phyloP scores from a whole-genome alignment of 1,140 invertebrate species.

The Zaprionus nigranus region DNA sequence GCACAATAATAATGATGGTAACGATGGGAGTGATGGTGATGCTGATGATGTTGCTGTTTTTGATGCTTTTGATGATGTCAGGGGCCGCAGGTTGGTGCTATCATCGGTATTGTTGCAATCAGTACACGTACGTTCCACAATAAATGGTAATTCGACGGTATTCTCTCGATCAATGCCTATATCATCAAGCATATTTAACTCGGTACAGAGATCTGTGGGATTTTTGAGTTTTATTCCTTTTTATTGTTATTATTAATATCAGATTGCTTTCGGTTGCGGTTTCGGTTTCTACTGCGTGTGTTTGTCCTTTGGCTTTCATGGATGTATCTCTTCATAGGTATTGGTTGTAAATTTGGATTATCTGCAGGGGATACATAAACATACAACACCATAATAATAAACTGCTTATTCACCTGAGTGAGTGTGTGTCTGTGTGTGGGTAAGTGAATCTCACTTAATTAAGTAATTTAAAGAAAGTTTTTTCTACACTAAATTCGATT shows the following conservation, averaged over 20 bases:
- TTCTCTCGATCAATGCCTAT: constrained; percentile 32
- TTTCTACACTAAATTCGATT: not conserved
- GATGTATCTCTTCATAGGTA: constrained; percentile 21
- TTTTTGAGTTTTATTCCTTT: constrained; percentile 25
- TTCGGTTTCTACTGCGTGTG: not conserved
- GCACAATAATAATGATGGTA: constrained; percentile 20
- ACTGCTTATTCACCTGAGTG: not conserved
- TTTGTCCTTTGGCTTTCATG: constrained; percentile 10
- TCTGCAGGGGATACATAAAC: constrained; percentile 7
- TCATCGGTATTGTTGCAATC: constrained; percentile 33
- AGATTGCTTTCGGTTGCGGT: constrained; percentile 35
- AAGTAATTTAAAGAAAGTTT: constrained; percentile 1
- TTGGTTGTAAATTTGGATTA: constrained; percentile 14
- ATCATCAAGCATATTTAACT: constrained; percentile 62
- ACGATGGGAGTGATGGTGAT: not conserved
- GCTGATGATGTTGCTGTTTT: constrained; percentile 20
- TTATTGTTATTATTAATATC: constrained; percentile 41
- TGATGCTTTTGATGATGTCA: constrained; percentile 7
- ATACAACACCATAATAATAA: not conserved
- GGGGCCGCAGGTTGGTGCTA: constrained; percentile 17
- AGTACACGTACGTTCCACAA: constrained; percentile 46
- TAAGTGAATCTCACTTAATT: not conserved
- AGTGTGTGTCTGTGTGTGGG: not conserved
- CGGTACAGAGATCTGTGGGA: constrained; percentile 39
- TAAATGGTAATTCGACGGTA: constrained; percentile 55